Evolutionary conservation across 2,888 invertebrate species (phyloP), one percentile per base, ranked within the genome.

Genomic region (Conus canariensis): DNA sequence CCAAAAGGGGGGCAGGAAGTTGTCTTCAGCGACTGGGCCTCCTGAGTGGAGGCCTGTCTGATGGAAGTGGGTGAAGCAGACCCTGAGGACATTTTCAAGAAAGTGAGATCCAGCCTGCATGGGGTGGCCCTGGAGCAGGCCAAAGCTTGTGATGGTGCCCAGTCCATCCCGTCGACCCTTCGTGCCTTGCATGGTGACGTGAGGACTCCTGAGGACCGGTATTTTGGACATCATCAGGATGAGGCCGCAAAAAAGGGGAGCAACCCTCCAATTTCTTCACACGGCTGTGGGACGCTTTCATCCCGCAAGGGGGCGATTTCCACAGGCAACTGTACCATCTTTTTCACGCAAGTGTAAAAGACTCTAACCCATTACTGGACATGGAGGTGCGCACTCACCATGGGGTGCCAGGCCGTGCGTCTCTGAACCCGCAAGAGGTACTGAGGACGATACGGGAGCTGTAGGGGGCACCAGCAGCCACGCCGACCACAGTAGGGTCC

Each of bases 211-310:
- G 22, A 70, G 22, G 70, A 70, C 22, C n/a, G 70, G 8, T 70
- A 70, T 22, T 5, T 5, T 70, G 16, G 70, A 70, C 70, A 70
- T 70, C 8, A 22, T 70, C 4, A 70, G 6, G 7, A 70, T 70
- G 70, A 70, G 22, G 70, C 70, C 70, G 16, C 74, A 89, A 85
- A 85, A 85, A 74, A 82, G 45, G 85, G 85, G 85, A 89, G 67
- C 22, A 89, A 45, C 22, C 56, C 85, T 22, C 70, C n/a, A 70
- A 60, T 70, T 89, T 89, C 10, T 85, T 70, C 85, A 70, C 74
- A 12, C 7, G 89, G 85, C n/a, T 89, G 58, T 85, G 85, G 60
- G 89, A 89, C 10, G 45, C 56, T 14, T 85, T 89, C 45, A 85
- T 89, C 56, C 89, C 85, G 1, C n/a, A n/a, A 9, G 70, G 70